Percentiles rank a stretch among this genome's conserved stretches.
phyloP scores from a whole-genome alignment of 1,140 invertebrate genomes.

The Oscheius sp. region DNA sequence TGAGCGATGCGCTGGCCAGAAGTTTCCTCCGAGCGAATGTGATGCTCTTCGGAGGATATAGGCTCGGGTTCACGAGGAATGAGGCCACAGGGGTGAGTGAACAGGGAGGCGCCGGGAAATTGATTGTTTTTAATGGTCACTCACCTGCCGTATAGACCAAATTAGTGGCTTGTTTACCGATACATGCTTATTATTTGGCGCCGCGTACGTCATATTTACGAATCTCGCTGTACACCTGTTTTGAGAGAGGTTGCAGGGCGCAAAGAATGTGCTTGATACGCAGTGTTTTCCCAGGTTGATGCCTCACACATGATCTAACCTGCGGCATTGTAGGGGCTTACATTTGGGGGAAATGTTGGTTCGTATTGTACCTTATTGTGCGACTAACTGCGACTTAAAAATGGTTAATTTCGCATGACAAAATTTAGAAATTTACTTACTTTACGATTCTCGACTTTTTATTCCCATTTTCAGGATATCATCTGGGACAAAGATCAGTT shows the following conservation, averaged over 20 bases:
- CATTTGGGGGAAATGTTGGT: background rate
- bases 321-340: no score
- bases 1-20: conserved; percentile 37
- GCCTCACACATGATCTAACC: no score
- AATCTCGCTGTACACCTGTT: conserved; percentile 7
- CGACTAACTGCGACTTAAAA: background rate
- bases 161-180: no score
- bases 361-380: background rate
- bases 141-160: no score
- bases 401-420: background rate
- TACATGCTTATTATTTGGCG: no score
- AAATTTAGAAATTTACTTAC: background rate
- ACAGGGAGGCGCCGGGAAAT: no score
- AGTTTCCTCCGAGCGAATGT: conserved; percentile 50
- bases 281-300: no score
- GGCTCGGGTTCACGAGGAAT: conserved; percentile 30
- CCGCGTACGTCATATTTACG: no score
- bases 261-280: background rate
- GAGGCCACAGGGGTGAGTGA: conserved; percentile 2
- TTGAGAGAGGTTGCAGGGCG: conserved; percentile 14
- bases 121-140: no score
- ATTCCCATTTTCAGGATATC: conserved; percentile 27
- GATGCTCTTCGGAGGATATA: conserved; percentile 49
- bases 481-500: conserved; percentile 49
- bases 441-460: background rate